phyloP scores from a whole-genome alignment of 1,140 invertebrate genomes.

The Papilio helenus region DNA sequence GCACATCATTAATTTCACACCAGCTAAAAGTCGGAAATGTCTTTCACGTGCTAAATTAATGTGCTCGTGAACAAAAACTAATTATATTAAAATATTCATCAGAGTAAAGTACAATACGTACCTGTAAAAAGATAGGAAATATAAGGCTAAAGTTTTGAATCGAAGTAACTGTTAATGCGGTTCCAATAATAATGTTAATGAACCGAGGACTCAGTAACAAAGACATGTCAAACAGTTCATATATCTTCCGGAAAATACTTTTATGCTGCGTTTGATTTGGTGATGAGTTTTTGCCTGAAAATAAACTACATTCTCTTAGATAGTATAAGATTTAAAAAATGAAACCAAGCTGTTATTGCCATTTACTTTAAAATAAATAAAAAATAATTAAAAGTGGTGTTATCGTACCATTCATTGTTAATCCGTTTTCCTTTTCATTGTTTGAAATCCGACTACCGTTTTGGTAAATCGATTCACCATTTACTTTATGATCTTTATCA shows the following conservation, averaged over 20 bases:
- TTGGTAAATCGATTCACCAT: constrained; percentile 44
- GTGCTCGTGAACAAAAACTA: background rate
- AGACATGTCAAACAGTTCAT: constrained; percentile 84
- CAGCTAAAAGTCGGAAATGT: background rate
- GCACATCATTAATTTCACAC: background rate
- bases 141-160: constrained; percentile 88
- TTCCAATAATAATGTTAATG: constrained; percentile 86
- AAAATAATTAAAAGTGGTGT: constrained; percentile 13
- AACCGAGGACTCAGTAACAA: constrained; percentile 84
- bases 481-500: constrained; percentile 54
- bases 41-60: background rate
- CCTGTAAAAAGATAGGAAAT: constrained; percentile 86
- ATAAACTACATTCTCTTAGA: constrained; percentile 30
- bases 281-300: constrained; percentile 55
- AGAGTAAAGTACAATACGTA: constrained; percentile 50
- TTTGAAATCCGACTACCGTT: constrained; percentile 49
- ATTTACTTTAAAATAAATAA: background rate
- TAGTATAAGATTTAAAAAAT: background rate
- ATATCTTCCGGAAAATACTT: constrained; percentile 70
- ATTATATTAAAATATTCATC: constrained; percentile 23
- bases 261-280: constrained; percentile 51
- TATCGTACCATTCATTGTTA: constrained; percentile 35
- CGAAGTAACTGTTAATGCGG: constrained; percentile 86
- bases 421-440: constrained; percentile 48
- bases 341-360: background rate